Base-by-base conservation (phyloP, 2,888 invertebrate genomes). In the Beris morrisii region DNA sequence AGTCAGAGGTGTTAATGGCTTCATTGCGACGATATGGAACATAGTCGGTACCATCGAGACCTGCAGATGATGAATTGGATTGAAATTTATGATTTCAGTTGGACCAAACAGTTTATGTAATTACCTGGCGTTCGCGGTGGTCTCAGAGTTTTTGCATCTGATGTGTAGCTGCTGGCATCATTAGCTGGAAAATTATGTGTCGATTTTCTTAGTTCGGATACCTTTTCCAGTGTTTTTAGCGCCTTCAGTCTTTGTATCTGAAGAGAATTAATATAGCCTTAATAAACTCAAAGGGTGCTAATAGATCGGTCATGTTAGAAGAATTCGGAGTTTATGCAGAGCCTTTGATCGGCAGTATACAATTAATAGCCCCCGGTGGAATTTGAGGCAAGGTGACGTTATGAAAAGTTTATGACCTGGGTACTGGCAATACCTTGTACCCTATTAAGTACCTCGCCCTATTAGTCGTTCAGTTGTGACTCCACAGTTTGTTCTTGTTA, bases 1-100 rank as follows among this genome's bases (percentile, higher is more conserved):
- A 71, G 48, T 79, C 79, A 3, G 78, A 77, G 45, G 78, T 77
- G 66, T 80, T 79, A 4, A 76, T 75, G 22, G 69, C 69, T 4
- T 73, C 72, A 0, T 72, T 72, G 4, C 70, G 70, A n/a, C 67
- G 71, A 66, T 73, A 74, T 22, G 69, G 72, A 28, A 73, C 73
- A 70, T 73, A 74, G 66, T 72, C 73, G 1, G 72, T 70, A 15
- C 64, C 52, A 65, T 72, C 69, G 4, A 67, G 53, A 32, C 65
- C 57, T 65, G 28, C 4, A 54, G n/a, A 44, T 44, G 12, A 32
- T 56, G 13, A 38, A 2, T 56, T 44, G 9, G 2, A 44, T n/a
- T 32, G n/a, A 43, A 15, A 15, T 32, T 6, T 32, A 22, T 56
- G 44, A 56, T 38, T 56, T 56, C 12, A 32, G 22, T 30, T 30